Evolutionary conservation across 2,797 vertebrate genomes (phyloP).

Genomic region (Gymnothorax javanicus): DNA sequence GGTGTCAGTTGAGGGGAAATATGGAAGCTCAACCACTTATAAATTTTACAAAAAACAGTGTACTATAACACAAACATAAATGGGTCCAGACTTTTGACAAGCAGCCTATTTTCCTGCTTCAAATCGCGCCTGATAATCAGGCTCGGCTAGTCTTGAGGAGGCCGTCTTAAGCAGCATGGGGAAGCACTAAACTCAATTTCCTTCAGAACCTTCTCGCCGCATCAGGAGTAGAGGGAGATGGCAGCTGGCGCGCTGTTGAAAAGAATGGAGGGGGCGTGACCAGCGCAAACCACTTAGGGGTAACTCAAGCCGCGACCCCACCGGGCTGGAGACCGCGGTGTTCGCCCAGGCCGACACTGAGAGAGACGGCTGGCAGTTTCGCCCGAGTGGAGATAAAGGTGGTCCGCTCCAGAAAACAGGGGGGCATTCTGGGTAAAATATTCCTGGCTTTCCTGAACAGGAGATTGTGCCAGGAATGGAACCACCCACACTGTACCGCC

Average conservation of each 20-base stretch:
- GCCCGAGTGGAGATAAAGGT: background rate
- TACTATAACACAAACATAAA: too few relatives aligned
- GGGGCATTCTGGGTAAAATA: background rate
- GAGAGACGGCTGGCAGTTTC: conserved; percentile 10
- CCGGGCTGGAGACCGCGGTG: background rate
- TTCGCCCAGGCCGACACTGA: background rate
- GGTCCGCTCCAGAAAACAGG: background rate
- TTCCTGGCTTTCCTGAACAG: background rate
- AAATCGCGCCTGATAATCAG: conserved; percentile 7
- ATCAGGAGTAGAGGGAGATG: conserved; percentile 15
- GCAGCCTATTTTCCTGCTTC: too few relatives aligned
- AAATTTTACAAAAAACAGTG: too few relatives aligned
- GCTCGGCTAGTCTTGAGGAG: background rate
- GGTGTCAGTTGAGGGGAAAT: too few relatives aligned
- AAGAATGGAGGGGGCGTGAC: conserved; percentile 9
- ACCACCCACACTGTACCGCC: background rate
- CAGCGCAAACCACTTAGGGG: conserved; percentile 2
- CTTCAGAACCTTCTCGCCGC: too few relatives aligned
- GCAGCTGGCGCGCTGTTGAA: conserved; percentile 25
- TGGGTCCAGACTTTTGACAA: too few relatives aligned
- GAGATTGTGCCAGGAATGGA: background rate
- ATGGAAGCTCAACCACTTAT: too few relatives aligned
- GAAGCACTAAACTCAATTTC: background rate
- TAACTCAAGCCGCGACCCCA: background rate
- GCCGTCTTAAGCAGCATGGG: background rate